phyloP scores from a whole-genome alignment of 2,113 vertebrate species.

The Heteronetta atricapilla region DNA sequence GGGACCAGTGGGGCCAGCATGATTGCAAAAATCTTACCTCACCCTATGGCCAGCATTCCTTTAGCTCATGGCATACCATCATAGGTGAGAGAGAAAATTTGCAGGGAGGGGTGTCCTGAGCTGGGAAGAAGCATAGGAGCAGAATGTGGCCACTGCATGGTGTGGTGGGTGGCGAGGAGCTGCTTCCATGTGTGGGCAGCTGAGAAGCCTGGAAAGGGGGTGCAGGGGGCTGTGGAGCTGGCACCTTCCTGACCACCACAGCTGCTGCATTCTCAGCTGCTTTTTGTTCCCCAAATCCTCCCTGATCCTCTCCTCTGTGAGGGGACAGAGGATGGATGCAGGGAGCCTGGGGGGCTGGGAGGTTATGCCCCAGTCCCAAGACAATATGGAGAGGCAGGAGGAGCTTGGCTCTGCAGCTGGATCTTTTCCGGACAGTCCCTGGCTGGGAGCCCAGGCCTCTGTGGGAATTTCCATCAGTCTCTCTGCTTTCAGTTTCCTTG shows the following conservation, averaged over 20 bases:
- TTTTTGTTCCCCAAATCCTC: too few relatives aligned
- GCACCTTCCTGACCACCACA: background rate
- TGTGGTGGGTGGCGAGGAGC: background rate
- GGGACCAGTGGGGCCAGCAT: background rate
- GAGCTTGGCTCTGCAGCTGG: background rate
- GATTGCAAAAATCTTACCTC: background rate
- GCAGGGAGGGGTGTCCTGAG: background rate
- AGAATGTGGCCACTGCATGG: fast-evolving
- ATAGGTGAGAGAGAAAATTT: background rate
- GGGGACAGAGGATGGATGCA: background rate
- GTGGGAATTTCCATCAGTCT: background rate
- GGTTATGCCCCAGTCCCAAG: background rate
- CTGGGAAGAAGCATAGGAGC: fast-evolving
- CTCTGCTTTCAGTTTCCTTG: background rate
- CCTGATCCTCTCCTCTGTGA: fast-evolving
- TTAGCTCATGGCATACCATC: background rate
- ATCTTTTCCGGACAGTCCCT: background rate
- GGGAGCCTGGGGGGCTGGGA: background rate
- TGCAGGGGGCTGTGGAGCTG: background rate
- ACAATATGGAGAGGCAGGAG: background rate
- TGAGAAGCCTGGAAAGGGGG: fast-evolving
- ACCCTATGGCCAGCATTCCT: too few relatives aligned
- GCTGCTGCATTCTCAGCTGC: fast-evolving
- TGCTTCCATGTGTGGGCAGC: background rate
- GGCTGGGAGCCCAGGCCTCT: background rate